Evolutionary conservation across 2,797 vertebrate genomes (phyloP), one percentile per base, ranked within the genome.

Genomic region (Lithobates pipiens): DNA sequence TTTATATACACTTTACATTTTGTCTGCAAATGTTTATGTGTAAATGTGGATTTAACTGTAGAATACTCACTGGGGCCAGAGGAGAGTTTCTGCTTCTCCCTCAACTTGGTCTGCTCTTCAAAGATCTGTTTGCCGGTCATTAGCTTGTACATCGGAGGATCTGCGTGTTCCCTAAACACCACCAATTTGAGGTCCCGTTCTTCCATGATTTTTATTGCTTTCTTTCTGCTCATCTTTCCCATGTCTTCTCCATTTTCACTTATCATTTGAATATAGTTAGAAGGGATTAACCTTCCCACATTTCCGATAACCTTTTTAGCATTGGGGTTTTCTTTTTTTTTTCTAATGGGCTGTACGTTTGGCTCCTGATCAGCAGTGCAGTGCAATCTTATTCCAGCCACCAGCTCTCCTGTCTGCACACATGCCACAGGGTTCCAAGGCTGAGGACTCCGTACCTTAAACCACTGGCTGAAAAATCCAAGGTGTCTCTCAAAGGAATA

Each of bases 81-180:
- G 2, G 3, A 87, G 0, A 87, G 77, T 90, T 96, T 98, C 84
- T 95, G 90, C 85, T 92, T 93, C 83, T 97, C 96, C 36, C 95
- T 85, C 1, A 91, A 92, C 71, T 88, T 95, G 42, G 97, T 85
- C 85, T 97, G 96, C 72, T 98, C 96, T 76, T 97, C 93, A 0
- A 96, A 93, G 77, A 99, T 95, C 93, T 98, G 97, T 73, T 93
- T 91, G 11, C 98, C 97, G 0, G 93, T 97, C 96, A 99, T 96
- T 77, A 99, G 93, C 88, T 86, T 94, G 91, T 97, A 99, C 0
- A 96, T 87, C 0, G 98, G 96, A 3, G 97, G 97, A 5, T 98
- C 94, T 1, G 89, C 69, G 0, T 90, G 71, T 11, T 93, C 89
- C 1, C 3, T 89, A 74, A 96, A 88, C 3, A 92, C 88, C 85